Conservation (phyloP, 2,888 invertebrate species). For the Alcis repandata region DNA sequence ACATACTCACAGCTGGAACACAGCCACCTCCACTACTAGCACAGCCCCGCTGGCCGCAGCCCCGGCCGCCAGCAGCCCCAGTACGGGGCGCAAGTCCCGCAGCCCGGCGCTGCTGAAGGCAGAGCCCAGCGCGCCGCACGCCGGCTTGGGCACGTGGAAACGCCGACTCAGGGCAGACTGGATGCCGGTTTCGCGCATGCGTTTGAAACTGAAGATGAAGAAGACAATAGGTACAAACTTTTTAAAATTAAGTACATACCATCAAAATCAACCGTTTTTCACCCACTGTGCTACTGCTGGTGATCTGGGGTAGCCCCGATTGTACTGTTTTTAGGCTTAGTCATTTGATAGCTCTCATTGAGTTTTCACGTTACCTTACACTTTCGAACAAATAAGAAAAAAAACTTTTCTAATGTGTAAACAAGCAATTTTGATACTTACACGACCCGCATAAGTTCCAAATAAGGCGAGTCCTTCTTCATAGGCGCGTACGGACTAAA, state of each 20-base stretch:
- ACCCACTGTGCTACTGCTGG: no score
- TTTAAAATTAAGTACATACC: no score
- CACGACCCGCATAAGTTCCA: conserved; percentile 72
- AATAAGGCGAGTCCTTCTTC: conserved; percentile 69
- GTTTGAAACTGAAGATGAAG: conserved; percentile 72
- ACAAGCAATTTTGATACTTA: conserved; percentile 54
- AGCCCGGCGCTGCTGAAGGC: conserved; percentile 82
- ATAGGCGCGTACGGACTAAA: conserved; percentile 67
- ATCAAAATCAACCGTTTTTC: no score
- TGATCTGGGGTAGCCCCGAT: no score
- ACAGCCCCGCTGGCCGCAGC: conserved; percentile 59
- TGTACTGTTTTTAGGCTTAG: no score
- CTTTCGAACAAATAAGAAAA: no score
- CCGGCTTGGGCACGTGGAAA: conserved; percentile 64
- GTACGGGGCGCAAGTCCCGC: conserved; percentile 75
- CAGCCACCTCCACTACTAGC: conserved; percentile 55
- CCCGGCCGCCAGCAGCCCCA: conserved; percentile 77
- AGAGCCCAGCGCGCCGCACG: conserved; percentile 58
- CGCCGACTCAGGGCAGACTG: conserved; percentile 65
- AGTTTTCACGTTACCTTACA: no score
- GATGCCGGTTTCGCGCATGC: conserved; percentile 86
- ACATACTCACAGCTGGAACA: conserved; percentile 57
- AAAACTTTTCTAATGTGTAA: no score
- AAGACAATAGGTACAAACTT: no score
- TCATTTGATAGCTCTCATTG: no score